Base-by-base conservation (phyloP, 2,888 invertebrate genomes). In the Horisme vitalbata region DNA sequence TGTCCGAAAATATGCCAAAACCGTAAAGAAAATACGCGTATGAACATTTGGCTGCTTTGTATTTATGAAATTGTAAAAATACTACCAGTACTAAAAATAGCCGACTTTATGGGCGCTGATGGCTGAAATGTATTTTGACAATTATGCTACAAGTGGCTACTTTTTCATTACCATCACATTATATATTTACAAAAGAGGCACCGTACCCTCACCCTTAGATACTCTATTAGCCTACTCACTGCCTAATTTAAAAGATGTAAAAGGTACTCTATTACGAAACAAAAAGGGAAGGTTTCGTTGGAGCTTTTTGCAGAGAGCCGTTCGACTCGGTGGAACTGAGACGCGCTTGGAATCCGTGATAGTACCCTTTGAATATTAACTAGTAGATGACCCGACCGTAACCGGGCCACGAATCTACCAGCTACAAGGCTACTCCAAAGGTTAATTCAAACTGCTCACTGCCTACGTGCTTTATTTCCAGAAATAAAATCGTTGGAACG, bases 341-440 rank as follows among this genome's bases (percentile, higher is more conserved):
- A 84, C 84, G 80, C 79, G 79, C 59, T 62, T 69, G 71, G 87
- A 83, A 86, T 87, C 74, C 71, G 66, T 78, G 82, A 87, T 83
- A 75, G 75, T 75, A 77, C 80, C 82, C 81, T 83, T 79, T 87
- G 85, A 87, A 87, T 88, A 86, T 86, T 87, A 87, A 87, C 80
- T 79, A 83, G 73, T 73, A 75, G 80, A 79, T 80, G 85, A 83
- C 80, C 83, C 79, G 73, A 68, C 74, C 71, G 73, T 76, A 79
- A 75, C 77, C 75, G 65, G 76, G 73, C 71, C 75, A 73, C 76
- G 75, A 74, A 79, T 77, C 71, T 72, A 73, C 75, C 65, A 68
- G 68, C 72, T 72, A 72, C 76, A 68, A 68, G 68, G 70, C 72
- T 68, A 68, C 68, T 70, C 68, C 68, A 73, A 75, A 81, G 78